Conservation (phyloP, 2,888 invertebrate species). For the Pseudococcus jackbeardsleyi region DNA sequence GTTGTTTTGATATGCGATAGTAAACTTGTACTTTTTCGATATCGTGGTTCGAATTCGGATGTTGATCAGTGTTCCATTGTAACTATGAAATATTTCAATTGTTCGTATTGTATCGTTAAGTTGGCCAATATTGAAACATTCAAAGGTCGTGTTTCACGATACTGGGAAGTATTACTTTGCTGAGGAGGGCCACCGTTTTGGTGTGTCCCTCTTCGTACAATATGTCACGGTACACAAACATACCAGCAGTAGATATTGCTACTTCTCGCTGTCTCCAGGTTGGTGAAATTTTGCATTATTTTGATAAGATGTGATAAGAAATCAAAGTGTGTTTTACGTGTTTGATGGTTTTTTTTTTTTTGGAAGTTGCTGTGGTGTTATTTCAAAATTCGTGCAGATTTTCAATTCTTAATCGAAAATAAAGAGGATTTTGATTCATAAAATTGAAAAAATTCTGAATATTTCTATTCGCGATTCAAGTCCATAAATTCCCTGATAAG, state of each 20-base stretch:
- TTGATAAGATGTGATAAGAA: not conserved
- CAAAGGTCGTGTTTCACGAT: conserved; percentile 46
- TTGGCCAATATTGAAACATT: conserved; percentile 40
- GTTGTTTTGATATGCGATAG: not conserved
- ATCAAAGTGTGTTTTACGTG: not conserved
- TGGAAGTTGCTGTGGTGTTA: too few relatives aligned
- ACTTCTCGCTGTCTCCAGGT: conserved; percentile 63
- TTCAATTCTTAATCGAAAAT: too few relatives aligned
- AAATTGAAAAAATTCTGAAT: too few relatives aligned
- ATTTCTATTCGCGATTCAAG: too few relatives aligned
- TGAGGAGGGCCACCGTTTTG: conserved; percentile 65
- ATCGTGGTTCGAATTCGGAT: conserved; percentile 36
- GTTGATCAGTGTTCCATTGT: conserved; percentile 33
- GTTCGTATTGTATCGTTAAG: conserved; percentile 16
- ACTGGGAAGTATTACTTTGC: conserved; percentile 57
- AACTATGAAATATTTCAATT: conserved; percentile 51
- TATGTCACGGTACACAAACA: conserved; percentile 61
- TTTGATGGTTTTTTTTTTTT: too few relatives aligned
- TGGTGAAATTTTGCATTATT: not conserved
- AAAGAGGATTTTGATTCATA: too few relatives aligned
- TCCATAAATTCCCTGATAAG: too few relatives aligned
- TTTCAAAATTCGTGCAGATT: too few relatives aligned
- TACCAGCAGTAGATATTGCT: conserved; percentile 63
- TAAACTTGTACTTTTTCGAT: not conserved
- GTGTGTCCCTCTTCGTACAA: conserved; percentile 64